Conservation (phyloP, 2,113 vertebrate species). For the Cyanoliseus patagonus region DNA sequence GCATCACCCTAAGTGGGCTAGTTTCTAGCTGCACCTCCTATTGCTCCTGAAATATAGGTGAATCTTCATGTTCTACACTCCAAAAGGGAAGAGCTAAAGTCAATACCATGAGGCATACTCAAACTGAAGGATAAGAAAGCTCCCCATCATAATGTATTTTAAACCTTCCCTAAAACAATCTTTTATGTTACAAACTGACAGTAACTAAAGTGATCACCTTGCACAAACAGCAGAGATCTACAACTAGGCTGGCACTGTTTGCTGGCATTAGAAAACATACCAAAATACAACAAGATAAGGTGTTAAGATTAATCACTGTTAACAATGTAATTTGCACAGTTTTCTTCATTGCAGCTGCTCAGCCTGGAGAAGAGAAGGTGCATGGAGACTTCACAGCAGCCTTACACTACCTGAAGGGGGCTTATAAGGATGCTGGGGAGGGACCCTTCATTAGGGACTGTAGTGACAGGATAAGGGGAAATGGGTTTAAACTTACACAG, state of each 20-base stretch:
- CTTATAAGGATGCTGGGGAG: not conserved
- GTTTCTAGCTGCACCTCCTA: not conserved
- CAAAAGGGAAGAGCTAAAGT: not conserved
- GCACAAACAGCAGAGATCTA: not conserved
- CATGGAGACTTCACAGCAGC: not conserved
- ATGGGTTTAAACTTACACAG: not conserved
- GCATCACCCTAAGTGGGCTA: not conserved
- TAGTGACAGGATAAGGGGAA: not conserved
- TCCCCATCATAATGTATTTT: not conserved
- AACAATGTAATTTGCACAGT: not conserved
- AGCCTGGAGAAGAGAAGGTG: not conserved
- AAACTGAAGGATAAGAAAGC: not conserved
- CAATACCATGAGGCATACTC: too few species aligned
- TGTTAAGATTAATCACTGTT: not conserved
- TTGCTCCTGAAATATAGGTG: not conserved
- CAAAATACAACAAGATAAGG: not conserved
- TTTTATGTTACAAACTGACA: not conserved
- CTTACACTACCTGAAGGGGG: not conserved
- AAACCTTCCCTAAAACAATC: not conserved
- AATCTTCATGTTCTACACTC: too few species aligned
- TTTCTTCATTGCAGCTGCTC: not conserved
- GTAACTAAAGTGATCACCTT: not conserved
- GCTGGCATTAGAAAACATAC: not conserved
- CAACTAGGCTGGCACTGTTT: rapidly evolving
- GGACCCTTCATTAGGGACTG: not conserved